These are phyloP conservation scores for Euclidia mi DNA, from an alignment of 2,888 invertebrate genomes.

Conservation along the genomic window DNA sequence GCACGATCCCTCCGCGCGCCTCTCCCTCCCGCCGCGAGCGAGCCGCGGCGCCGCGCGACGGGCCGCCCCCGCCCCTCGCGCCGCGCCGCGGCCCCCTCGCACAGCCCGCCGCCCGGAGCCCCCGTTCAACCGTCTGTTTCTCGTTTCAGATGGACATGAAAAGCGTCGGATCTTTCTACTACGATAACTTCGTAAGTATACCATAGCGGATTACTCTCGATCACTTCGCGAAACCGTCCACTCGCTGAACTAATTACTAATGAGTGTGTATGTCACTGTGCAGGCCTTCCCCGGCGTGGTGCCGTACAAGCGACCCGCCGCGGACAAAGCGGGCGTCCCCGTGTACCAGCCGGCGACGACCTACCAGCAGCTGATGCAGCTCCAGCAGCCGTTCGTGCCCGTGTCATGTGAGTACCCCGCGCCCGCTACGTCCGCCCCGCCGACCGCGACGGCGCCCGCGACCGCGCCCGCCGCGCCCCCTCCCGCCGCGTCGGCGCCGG, in stretches of 20 bases:
- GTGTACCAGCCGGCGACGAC: slow-evolving; percentile 98
- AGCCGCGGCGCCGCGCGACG: slow-evolving; percentile 68
- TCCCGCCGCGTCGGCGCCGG: slow-evolving; percentile 87
- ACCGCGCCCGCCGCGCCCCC: slow-evolving; percentile 81
- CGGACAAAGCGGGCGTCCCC: slow-evolving; percentile 98
- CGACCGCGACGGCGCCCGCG: slow-evolving; percentile 85
- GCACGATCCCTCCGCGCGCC: slow-evolving; percentile 71
- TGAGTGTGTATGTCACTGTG: slow-evolving; percentile 40
- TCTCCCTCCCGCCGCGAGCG: slow-evolving; percentile 67
- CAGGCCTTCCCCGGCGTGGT: slow-evolving; percentile 99
- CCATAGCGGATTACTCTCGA: slow-evolving; percentile 17
- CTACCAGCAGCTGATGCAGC: slow-evolving; percentile 98
- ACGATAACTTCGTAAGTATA: slow-evolving; percentile 98
- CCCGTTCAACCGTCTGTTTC: slow-evolving; percentile 84
- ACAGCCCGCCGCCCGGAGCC: slow-evolving; percentile 59
- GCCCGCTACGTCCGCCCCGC: slow-evolving; percentile 92
- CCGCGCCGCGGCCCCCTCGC: slow-evolving; percentile 74
- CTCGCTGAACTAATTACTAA: slow-evolving; percentile 23
- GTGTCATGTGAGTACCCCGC: slow-evolving; percentile 99
- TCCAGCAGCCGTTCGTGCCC: slow-evolving; percentile 99
- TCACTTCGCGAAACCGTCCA: slow-evolving; percentile 1
- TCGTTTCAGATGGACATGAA: slow-evolving; percentile 98
- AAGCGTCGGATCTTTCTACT: slow-evolving; percentile 98
- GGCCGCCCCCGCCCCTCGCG: slow-evolving; percentile 77
- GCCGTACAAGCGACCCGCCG: slow-evolving; percentile 98